Evolutionary conservation across 2,888 invertebrate species (phyloP), one percentile per base, ranked within the genome.

Genomic region (Laspeyria flexula): DNA sequence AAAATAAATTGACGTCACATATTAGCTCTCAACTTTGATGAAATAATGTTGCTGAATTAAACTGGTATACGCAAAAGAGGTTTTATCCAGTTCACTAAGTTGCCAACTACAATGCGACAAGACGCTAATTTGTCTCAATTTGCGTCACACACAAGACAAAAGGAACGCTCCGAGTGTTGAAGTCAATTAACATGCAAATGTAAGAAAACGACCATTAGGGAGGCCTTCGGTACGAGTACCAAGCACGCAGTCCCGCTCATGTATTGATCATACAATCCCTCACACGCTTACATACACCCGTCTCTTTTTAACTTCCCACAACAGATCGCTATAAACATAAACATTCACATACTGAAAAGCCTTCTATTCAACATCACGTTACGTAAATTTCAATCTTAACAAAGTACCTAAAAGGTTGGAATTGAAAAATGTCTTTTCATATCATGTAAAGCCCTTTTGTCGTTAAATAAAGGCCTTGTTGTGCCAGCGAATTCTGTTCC

Each of bases 241-340:
- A 75, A 44, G 82, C 70, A 70, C 77, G 73, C 73, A 75, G 72
- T 73, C 70, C 70, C 76, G 72, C 74, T 65, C 70, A 48, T 74
- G 88, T 91, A 92, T 92, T 82, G 91, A 92, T 92, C 91, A 90
- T 83, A 79, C 83, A 76, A 79, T 81, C 81, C 85, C 86, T 79
- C 90, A 88, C 86, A 91, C 86, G 88, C 83, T 84, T 86, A 88
- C 91, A 91, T 91, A 90, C 85, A 75, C 75, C 90, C 85, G 75
- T 92, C 91, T 90, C 91, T 90, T 90, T 92, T 90, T 90, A 91
- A 90, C 91, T 83, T 84, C 80, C 85, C 83, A 86, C 88, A 89
- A 88, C 90, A 88, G 88, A 88, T 90, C 89, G 86, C 85, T 90
- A 90, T 90, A 90, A 90, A 91, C 89, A 92, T 87, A 86, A 86